Percentiles rank a stretch among this genome's conserved stretches.
Evolutionary conservation across 2,888 invertebrate genomes (phyloP).

Genomic region (Syrphus vitripennis): DNA sequence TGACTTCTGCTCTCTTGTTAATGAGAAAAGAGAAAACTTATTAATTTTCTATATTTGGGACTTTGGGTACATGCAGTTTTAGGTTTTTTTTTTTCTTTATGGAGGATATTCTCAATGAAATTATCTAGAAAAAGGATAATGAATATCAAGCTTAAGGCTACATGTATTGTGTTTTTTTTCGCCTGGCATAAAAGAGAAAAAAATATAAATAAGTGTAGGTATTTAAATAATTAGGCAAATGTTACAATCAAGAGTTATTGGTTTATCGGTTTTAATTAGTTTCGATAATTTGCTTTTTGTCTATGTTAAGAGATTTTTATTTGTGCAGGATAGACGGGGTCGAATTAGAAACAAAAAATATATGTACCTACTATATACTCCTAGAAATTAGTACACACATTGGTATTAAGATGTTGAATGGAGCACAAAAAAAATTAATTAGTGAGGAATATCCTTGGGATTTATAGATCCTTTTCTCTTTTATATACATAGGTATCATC

Average conservation of each 20-base stretch:
- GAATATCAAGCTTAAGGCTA: neutral
- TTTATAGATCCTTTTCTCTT: neutral
- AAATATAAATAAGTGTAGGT: neutral
- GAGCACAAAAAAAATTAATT: slow-evolving; percentile 36
- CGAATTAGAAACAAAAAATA: neutral
- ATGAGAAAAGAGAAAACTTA: neutral
- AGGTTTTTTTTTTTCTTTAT: neutral
- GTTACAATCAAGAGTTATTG: slow-evolving; percentile 15
- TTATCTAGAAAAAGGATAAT: neutral
- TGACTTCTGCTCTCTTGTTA: slow-evolving; percentile 2
- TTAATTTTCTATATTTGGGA: neutral
- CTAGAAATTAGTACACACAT: neutral
- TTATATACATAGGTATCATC: neutral
- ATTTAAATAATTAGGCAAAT: slow-evolving; percentile 27
- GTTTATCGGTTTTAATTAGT: slow-evolving; percentile 45
- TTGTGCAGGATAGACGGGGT: neutral
- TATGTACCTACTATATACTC: too few relatives aligned
- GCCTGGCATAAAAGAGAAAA: neutral
- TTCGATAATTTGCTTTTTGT: slow-evolving; percentile 12
- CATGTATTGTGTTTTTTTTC: neutral
- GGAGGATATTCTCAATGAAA: neutral
- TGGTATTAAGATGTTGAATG: slow-evolving; percentile 29
- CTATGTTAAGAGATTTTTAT: neutral
- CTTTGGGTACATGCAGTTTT: neutral
- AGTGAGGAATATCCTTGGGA: slow-evolving; percentile 31